phyloP scores from a whole-genome alignment of 2,888 invertebrate genomes.

The Noctuana brunneofusca region DNA sequence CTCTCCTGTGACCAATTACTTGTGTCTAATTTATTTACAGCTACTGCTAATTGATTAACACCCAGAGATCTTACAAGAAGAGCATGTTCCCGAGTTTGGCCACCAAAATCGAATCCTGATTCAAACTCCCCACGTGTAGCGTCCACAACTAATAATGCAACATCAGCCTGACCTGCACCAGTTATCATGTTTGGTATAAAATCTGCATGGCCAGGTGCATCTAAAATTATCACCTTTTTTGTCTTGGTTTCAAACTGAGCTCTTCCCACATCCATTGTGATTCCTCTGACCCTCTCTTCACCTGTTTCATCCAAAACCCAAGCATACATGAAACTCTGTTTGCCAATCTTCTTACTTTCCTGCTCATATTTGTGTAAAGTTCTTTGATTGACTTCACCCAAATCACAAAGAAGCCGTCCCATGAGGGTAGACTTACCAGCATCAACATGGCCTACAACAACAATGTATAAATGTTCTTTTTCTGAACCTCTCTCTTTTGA shows the following conservation, averaged over 20 bases:
- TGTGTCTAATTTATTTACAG: slow-evolving; percentile 98
- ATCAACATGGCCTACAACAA: slow-evolving; percentile 98
- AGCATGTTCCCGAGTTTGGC: slow-evolving; percentile 98
- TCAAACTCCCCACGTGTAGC: slow-evolving; percentile 99
- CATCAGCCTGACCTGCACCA: slow-evolving; percentile 99
- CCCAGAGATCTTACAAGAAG: slow-evolving; percentile 94
- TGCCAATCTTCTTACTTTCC: slow-evolving; percentile 97
- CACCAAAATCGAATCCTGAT: slow-evolving; percentile 98
- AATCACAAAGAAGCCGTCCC: slow-evolving; percentile 94
- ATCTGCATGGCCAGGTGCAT: slow-evolving; percentile 99
- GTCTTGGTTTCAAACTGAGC: slow-evolving; percentile 95
- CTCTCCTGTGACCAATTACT: slow-evolving; percentile 95
- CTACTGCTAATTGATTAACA: slow-evolving; percentile 96
- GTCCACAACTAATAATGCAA: slow-evolving; percentile 97
- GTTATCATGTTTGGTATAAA: slow-evolving; percentile 99
- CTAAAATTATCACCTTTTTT: slow-evolving; percentile 92
- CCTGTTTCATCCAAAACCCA: slow-evolving; percentile 99
- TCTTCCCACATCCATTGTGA: slow-evolving; percentile 99
- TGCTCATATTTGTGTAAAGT: slow-evolving; percentile 98
- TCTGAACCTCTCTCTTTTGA: slow-evolving; percentile 88
- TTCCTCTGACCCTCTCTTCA: slow-evolving; percentile 97
- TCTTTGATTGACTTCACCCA: slow-evolving; percentile 93
- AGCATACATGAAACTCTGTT: slow-evolving; percentile 98
- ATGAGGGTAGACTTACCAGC: slow-evolving; percentile 98
- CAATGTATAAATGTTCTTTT: slow-evolving; percentile 95